Evolutionary conservation across 2,113 vertebrate species (phyloP).

Genomic region (Aythya baeri): DNA sequence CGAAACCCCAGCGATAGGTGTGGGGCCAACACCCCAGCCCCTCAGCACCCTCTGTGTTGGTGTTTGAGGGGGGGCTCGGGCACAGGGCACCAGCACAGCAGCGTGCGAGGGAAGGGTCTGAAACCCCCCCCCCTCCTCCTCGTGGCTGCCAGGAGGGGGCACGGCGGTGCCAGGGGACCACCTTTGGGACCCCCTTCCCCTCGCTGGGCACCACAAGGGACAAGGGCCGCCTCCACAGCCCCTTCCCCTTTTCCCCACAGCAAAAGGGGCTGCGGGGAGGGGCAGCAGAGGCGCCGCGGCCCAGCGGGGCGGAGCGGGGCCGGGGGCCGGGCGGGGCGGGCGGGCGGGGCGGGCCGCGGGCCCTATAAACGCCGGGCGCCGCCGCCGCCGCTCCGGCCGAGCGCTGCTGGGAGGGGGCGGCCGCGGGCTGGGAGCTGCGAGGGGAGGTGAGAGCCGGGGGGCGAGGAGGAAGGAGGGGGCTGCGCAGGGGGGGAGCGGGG

Average conservation of each 20-base stretch:
- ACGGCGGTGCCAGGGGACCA: rapidly evolving
- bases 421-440: not conserved
- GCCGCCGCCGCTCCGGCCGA: not conserved
- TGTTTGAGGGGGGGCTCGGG: too few relatives aligned
- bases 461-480: too few relatives aligned
- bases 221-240: rapidly evolving
- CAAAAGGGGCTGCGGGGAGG: not conserved
- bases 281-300: too few relatives aligned
- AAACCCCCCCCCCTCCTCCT: not conserved
- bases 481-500: too few relatives aligned
- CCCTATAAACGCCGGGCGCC: not conserved
- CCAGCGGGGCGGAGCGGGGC: not conserved
- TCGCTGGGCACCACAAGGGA: rapidly evolving
- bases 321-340: not conserved
- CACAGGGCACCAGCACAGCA: not conserved
- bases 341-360: not conserved
- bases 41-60: not conserved
- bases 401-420: not conserved
- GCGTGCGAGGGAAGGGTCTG: rapidly evolving
- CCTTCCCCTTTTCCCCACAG: not conserved
- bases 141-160: not conserved
- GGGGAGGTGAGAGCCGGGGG: not conserved
- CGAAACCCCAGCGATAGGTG: rapidly evolving
- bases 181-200: not conserved
- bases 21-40: rapidly evolving